Evolutionary conservation across 1,140 invertebrate species (phyloP), one percentile per base, ranked within the genome.

Genomic region (Leptestheria dahalacensis): DNA sequence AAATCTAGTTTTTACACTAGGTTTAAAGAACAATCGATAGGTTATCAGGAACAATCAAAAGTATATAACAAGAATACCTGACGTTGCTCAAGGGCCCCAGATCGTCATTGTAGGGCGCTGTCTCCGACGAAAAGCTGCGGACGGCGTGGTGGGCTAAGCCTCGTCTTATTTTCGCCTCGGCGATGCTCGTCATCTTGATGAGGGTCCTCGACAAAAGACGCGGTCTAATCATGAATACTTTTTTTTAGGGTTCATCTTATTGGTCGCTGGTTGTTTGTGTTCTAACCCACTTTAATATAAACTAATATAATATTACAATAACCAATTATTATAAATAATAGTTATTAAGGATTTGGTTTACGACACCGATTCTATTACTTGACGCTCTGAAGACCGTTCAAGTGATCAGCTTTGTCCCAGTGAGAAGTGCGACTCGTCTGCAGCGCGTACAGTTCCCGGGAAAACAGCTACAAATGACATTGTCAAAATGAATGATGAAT

Each of bases 141-240:
- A 57, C 28, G 62, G 59, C 11, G 53, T 52, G 20, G 57, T 61
- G 61, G 70, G 74, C 69, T 77, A 79, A 53, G 79, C 77, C 21
- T 84, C 74, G 65, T 15, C 15, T 41, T 9, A 15, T 41, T 41
- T 41, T 41, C 33, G 33, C 6, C 15, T 89, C 85, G 20, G 82
- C 82, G 68, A 88, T 82, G 68, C 88, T 91, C 69, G 90, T 92
- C 48, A 86, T 88, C 74, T 90, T 90, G 65, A 92, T 91, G 66
- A 91, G 91, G 1, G 87, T 87, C 68, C 89, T 89, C 0, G 88
- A 89, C n/a, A 80, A 41, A 6, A 41, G 6, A 9, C 33, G 33
- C 6, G 33, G 15, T 41, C 33, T 41, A n/a, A n/a, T n/a, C n/a
- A n/a, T n/a, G n/a, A n/a, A n/a, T n/a, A n/a, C n/a, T n/a, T n/a